A percentile compares a stretch with the other conserved stretches of the same genome.
Evolutionary conservation across 2,113 vertebrate genomes (phyloP).

Genomic region (Anseranas semipalmata): DNA sequence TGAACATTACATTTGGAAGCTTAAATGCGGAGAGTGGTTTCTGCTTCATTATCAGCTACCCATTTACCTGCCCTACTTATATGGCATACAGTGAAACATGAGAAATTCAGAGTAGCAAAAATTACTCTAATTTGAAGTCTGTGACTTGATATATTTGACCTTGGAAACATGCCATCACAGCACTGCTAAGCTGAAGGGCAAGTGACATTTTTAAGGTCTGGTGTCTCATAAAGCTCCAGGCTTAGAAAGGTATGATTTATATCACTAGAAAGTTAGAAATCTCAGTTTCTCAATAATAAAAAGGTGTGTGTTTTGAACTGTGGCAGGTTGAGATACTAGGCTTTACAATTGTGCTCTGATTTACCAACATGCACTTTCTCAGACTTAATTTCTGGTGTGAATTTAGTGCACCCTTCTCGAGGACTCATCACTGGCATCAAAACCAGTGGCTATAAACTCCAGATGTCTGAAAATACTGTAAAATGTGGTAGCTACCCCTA

Average conservation of each 20-base stretch:
- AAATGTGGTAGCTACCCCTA: not conserved
- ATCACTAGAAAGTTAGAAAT: not conserved
- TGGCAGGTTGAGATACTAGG: not conserved
- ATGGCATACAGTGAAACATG: not conserved
- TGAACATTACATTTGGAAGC: not conserved
- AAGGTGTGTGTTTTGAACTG: not conserved
- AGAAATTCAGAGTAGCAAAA: not conserved
- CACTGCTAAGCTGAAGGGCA: conserved; percentile 17
- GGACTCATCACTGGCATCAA: not conserved
- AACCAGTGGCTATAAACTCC: not conserved
- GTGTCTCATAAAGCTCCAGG: not conserved
- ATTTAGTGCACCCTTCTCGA: not conserved
- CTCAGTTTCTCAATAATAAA: not conserved
- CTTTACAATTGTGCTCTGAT: not conserved
- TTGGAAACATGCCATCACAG: not conserved
- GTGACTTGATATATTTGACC: not conserved
- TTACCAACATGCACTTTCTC: not conserved
- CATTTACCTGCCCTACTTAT: not conserved
- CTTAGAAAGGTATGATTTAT: conserved; percentile 6
- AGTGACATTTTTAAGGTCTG: conserved; percentile 9
- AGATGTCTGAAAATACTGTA: not conserved
- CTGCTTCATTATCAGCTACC: not conserved
- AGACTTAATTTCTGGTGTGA: not conserved
- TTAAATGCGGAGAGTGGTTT: not conserved
- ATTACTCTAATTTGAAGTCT: not conserved